Evolutionary conservation across 2,888 invertebrate genomes (phyloP).

Genomic region (Anarsia innoxiella): DNA sequence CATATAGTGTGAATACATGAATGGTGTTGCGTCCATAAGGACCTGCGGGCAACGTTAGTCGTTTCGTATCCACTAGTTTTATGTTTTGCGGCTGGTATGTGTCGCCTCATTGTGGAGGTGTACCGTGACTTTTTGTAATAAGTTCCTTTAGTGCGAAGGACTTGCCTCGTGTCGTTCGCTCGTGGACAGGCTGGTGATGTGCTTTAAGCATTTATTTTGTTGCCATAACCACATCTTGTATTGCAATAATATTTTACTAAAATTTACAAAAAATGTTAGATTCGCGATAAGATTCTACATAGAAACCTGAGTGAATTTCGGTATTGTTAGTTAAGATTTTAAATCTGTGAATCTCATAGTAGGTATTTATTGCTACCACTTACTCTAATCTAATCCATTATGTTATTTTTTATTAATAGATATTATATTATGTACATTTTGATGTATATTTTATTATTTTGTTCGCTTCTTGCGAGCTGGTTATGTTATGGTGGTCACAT

Average conservation of each 20-base stretch:
- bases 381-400: conserved; percentile 71
- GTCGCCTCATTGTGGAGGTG: conserved; percentile 57
- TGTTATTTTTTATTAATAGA: conserved; percentile 65
- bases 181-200: conserved; percentile 71
- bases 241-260: conserved; percentile 75
- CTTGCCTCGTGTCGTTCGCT: conserved; percentile 63
- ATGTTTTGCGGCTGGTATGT: conserved; percentile 60
- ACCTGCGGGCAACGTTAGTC: conserved; percentile 60
- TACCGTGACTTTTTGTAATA: conserved; percentile 57
- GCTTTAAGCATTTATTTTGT: conserved; percentile 77
- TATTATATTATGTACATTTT: conserved; percentile 75
- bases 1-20: conserved; percentile 69
- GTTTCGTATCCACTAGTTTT: conserved; percentile 72
- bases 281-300: conserved; percentile 64
- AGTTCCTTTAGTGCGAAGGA: conserved; percentile 73
- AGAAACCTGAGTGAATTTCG: conserved; percentile 62
- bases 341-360: conserved; percentile 76
- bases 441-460: conserved; percentile 75
- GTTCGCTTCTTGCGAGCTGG: conserved; percentile 57
- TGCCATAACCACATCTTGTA: conserved; percentile 74
- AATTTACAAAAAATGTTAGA: conserved; percentile 68
- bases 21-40: conserved; percentile 65
- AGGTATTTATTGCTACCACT: conserved; percentile 74
- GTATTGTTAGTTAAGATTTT: conserved; percentile 74
- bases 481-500: conserved; percentile 68